phyloP scores from a whole-genome alignment of 2,888 invertebrate species.

The Neoaliturus tenellus region DNA sequence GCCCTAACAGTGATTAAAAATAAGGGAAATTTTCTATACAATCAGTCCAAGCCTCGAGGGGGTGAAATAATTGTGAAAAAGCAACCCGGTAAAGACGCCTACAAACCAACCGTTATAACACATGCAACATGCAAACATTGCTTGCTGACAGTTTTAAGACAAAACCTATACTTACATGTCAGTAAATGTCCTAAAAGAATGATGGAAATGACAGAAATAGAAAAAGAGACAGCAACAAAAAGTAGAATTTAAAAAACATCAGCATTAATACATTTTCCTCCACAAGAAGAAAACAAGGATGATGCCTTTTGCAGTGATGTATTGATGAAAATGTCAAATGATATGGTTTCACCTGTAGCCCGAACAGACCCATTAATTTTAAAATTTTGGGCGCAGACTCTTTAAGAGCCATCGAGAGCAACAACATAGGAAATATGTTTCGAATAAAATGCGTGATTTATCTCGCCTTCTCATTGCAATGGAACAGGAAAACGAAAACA shows the following conservation, averaged over 20 bases:
- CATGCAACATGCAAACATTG: slow-evolving; percentile 1
- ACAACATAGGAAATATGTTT: slow-evolving; percentile 17
- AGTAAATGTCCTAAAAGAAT: background rate
- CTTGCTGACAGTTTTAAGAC: background rate
- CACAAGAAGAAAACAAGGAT: background rate
- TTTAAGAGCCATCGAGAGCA: slow-evolving; percentile 34
- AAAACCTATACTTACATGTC: background rate
- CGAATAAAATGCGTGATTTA: slow-evolving; percentile 34
- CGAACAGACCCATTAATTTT: background rate
- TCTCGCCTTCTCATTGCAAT: slow-evolving; percentile 18
- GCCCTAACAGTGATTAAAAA: background rate
- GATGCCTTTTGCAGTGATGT: background rate
- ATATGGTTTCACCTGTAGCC: background rate
- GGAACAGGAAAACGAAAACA: background rate
- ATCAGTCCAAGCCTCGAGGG: background rate
- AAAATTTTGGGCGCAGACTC: slow-evolving; percentile 26
- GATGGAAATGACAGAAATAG: background rate
- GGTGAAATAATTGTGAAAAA: slow-evolving; percentile 12
- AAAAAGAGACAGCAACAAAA: background rate
- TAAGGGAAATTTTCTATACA: background rate
- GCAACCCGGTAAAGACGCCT: background rate
- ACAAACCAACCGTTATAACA: background rate
- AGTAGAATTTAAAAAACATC: background rate
- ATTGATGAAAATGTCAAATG: background rate
- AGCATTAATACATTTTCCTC: background rate